phyloP scores from a whole-genome alignment of 1,140 invertebrate genomes.

The Neoseiulus cucumeris region DNA sequence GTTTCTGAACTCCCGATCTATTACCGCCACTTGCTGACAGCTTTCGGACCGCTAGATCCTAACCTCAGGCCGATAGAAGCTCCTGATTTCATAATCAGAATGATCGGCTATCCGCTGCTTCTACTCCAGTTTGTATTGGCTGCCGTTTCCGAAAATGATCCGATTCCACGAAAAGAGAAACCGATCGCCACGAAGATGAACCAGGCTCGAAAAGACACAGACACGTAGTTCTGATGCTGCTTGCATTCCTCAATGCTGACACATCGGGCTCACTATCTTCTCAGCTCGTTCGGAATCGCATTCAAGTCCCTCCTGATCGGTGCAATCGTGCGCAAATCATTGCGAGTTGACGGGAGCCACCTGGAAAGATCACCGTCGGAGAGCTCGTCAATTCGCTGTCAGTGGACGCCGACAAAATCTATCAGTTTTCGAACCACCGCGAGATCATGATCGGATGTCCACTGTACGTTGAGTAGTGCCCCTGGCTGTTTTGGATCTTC shows the following conservation, averaged over 20 bases:
- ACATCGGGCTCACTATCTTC: slow-evolving; percentile 68
- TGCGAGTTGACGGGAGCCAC: slow-evolving; percentile 23
- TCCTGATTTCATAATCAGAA: background rate
- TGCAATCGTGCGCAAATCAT: slow-evolving; percentile 28
- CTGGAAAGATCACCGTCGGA: slow-evolving; percentile 16
- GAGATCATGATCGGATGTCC: slow-evolving; percentile 24
- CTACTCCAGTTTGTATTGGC: background rate
- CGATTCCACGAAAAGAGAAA: background rate
- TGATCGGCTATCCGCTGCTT: background rate
- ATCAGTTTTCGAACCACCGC: slow-evolving; percentile 22
- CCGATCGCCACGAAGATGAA: slow-evolving; percentile 25
- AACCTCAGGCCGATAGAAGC: background rate
- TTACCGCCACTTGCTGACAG: background rate
- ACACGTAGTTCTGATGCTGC: slow-evolving; percentile 40
- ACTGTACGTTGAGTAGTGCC: slow-evolving; percentile 25
- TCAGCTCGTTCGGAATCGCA: slow-evolving; percentile 36
- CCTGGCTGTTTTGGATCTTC: slow-evolving; percentile 29
- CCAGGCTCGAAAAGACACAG: slow-evolving; percentile 63
- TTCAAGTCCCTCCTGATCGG: slow-evolving; percentile 23
- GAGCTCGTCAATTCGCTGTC: slow-evolving; percentile 21
- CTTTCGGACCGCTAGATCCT: background rate
- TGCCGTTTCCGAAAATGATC: background rate
- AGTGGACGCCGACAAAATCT: slow-evolving; percentile 26
- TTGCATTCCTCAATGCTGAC: slow-evolving; percentile 46
- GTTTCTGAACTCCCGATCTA: background rate